Percentiles rank a stretch among this genome's conserved stretches.
Evolutionary conservation across 2,797 vertebrate species (phyloP).

Genomic region (Limnodromus scolopaceus): DNA sequence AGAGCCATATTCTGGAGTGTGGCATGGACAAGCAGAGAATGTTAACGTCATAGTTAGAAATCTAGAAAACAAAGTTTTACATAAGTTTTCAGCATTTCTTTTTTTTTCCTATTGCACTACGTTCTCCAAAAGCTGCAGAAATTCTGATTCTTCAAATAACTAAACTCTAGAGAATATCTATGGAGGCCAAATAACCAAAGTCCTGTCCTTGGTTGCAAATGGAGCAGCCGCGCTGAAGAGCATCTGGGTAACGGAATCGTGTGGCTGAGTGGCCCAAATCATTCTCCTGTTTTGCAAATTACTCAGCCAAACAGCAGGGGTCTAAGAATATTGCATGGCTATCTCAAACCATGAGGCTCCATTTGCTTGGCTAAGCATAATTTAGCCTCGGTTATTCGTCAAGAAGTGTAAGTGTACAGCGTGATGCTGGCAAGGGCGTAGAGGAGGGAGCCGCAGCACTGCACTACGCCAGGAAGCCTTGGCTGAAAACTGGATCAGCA

Average conservation of each 20-base stretch:
- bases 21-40: background rate
- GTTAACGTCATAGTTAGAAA: background rate
- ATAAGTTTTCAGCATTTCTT: background rate
- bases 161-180: background rate
- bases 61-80: background rate
- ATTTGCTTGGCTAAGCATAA: background rate
- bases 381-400: background rate
- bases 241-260: background rate
- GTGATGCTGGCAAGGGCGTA: background rate
- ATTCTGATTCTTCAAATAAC: background rate
- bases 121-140: background rate
- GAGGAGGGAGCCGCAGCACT: background rate
- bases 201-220: background rate
- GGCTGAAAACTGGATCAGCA: background rate
- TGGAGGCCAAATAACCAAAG: background rate
- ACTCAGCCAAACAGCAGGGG: background rate
- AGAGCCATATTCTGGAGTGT: background rate
- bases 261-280: background rate
- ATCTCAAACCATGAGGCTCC: background rate
- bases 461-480: background rate
- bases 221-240: background rate
- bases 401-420: background rate
- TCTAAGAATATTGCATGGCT: background rate
- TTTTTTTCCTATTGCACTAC: rapidly evolving
- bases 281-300: background rate